Evolutionary conservation across 2,113 vertebrate species (phyloP).

Genomic region (Ivindomyrus marchei): DNA sequence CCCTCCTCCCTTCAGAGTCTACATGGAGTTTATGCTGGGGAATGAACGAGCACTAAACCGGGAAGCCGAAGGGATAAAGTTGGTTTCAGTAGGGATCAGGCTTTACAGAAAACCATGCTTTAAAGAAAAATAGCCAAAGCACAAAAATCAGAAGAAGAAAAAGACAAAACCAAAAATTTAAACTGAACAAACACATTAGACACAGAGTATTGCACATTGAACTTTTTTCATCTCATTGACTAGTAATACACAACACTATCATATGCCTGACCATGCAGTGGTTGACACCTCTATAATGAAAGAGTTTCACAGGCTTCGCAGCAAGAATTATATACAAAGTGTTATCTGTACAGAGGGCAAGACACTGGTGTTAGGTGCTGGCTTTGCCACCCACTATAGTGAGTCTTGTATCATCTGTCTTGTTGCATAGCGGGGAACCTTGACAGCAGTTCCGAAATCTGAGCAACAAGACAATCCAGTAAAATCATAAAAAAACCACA

Average conservation of each 20-base stretch:
- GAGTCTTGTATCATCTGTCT: constrained; percentile 32
- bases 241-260: constrained; percentile 71
- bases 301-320: constrained; percentile 79
- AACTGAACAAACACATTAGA: not conserved
- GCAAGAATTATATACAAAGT: constrained; percentile 80
- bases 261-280: constrained; percentile 81
- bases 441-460: constrained; percentile 62
- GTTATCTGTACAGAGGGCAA: constrained; percentile 66
- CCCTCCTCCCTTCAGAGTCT: not conserved
- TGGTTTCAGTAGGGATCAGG: constrained; percentile 12
- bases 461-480: constrained; percentile 63
- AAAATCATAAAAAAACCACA: constrained; percentile 61
- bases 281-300: constrained; percentile 74
- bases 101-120: constrained; percentile 26
- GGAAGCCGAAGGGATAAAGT: not conserved
- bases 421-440: constrained; percentile 63
- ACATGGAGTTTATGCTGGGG: not conserved
- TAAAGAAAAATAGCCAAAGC: constrained; percentile 21
- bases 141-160: constrained; percentile 11
- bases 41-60: constrained; percentile 2
- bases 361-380: constrained; percentile 42
- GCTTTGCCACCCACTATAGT: constrained; percentile 60
- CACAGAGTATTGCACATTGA: constrained; percentile 86
- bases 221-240: constrained; percentile 65
- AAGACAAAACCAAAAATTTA: constrained; percentile 15